These are phyloP conservation scores for Vanessa tameamea DNA, from an alignment of 1,140 invertebrate genomes.

Conservation along the genomic window DNA sequence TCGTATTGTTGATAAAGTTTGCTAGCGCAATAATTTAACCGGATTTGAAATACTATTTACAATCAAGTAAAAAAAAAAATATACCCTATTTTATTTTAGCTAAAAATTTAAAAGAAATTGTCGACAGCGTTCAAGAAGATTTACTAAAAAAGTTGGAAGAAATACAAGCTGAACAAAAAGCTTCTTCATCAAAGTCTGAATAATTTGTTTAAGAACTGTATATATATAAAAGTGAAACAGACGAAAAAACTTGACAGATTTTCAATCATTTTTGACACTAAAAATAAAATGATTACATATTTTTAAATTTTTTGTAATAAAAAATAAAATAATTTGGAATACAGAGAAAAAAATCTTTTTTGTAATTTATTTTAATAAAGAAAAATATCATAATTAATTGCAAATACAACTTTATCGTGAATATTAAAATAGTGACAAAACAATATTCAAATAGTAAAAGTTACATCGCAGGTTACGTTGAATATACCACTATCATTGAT, in stretches of 20 bases:
- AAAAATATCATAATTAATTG: no score
- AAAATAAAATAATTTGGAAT: conserved; percentile 21
- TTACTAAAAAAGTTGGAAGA: conserved; percentile 70
- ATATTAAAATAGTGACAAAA: no score
- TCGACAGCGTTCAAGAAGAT: conserved; percentile 73
- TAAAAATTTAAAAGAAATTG: conserved; percentile 76
- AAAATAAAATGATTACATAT: conserved; percentile 22
- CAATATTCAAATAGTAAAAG: no score
- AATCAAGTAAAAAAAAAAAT: background rate
- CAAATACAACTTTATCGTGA: no score
- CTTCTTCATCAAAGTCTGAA: conserved; percentile 31
- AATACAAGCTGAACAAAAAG: conserved; percentile 57
- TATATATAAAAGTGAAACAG: background rate
- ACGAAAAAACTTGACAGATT: background rate
- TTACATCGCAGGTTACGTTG: no score
- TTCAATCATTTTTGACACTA: background rate
- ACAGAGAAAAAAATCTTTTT: background rate
- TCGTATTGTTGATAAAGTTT: no score
- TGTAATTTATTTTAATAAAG: background rate
- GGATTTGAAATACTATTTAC: no score
- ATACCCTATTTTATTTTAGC: conserved; percentile 45
- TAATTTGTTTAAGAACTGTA: background rate
- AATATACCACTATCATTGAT: no score
- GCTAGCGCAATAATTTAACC: no score
- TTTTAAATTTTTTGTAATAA: conserved; percentile 38